These are phyloP conservation scores for Notodonta dromedarius DNA, from an alignment of 2,888 invertebrate genomes.

Conservation along the genomic window DNA sequence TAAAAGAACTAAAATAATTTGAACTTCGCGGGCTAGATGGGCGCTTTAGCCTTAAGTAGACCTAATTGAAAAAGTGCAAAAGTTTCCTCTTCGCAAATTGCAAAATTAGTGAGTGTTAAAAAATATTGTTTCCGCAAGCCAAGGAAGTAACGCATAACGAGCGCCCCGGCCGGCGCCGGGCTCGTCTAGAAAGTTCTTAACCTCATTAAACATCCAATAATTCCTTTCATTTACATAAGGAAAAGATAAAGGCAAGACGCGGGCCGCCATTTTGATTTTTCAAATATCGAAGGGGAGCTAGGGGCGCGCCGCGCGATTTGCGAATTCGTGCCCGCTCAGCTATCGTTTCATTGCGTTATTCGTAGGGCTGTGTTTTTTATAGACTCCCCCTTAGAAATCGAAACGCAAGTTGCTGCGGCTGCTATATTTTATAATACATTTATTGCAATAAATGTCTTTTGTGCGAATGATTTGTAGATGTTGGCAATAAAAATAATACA, in stretches of 20 bases:
- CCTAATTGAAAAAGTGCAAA: no score
- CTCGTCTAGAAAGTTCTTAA: slow-evolving; percentile 75
- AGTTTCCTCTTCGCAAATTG: slow-evolving; percentile 24
- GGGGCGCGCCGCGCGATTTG: slow-evolving; percentile 63
- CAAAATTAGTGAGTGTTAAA: slow-evolving; percentile 45
- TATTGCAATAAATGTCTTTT: slow-evolving; percentile 20
- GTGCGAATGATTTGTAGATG: slow-evolving; percentile 4
- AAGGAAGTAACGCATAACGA: slow-evolving; percentile 55
- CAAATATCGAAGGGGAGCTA: slow-evolving; percentile 70
- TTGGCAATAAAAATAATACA: slow-evolving; percentile 1
- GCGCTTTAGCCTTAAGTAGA: no score
- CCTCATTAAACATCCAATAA: slow-evolving; percentile 74
- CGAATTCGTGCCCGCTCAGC: slow-evolving; percentile 73
- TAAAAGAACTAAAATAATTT: no score
- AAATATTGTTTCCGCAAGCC: slow-evolving; percentile 46
- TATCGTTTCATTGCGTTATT: slow-evolving; percentile 75
- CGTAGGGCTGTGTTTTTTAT: slow-evolving; percentile 47
- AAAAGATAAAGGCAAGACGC: slow-evolving; percentile 83
- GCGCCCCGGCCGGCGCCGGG: slow-evolving; percentile 57
- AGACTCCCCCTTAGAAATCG: slow-evolving; percentile 40
- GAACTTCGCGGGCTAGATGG: no score
- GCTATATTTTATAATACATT: slow-evolving; percentile 42
- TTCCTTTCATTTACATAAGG: slow-evolving; percentile 77
- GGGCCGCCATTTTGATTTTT: slow-evolving; percentile 76
- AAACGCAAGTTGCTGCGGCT: slow-evolving; percentile 48